Conservation (phyloP, 2,113 vertebrate species). For the Orientallactaga bullata region DNA sequence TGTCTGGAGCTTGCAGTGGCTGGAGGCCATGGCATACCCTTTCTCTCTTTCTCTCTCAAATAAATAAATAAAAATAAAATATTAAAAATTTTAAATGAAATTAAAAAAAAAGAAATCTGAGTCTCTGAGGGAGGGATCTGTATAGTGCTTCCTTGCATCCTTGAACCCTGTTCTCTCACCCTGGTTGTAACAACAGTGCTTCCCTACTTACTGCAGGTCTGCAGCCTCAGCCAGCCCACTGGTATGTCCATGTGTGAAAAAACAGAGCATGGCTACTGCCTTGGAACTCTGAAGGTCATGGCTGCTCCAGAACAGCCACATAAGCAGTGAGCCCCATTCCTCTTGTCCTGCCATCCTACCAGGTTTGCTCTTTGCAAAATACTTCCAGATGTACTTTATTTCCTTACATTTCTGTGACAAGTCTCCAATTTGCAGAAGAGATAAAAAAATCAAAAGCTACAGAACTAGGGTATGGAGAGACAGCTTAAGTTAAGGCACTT, state of each 20-base stretch:
- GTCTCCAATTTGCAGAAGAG: constrained; percentile 12
- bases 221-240: neutral
- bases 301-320: neutral
- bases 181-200: neutral
- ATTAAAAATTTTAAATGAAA: too few relatives aligned
- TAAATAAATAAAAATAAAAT: too few relatives aligned
- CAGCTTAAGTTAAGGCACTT: too few relatives aligned
- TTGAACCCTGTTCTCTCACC: neutral
- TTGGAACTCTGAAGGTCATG: neutral
- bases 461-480: too few relatives aligned
- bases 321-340: neutral
- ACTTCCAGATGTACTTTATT: neutral
- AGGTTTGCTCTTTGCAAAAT: constrained; percentile 9
- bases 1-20: too few relatives aligned
- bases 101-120: neutral
- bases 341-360: neutral
- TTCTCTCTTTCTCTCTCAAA: too few relatives aligned
- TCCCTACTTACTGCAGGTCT: neutral
- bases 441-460: constrained; percentile 1
- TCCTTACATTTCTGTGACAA: neutral
- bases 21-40: too few relatives aligned
- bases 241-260: neutral
- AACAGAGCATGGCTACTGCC: neutral
- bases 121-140: neutral
- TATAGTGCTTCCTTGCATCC: neutral